These are phyloP conservation scores for Delichon dasypus DNA, from an alignment of 2,797 vertebrate genomes.

Conservation along the genomic window DNA sequence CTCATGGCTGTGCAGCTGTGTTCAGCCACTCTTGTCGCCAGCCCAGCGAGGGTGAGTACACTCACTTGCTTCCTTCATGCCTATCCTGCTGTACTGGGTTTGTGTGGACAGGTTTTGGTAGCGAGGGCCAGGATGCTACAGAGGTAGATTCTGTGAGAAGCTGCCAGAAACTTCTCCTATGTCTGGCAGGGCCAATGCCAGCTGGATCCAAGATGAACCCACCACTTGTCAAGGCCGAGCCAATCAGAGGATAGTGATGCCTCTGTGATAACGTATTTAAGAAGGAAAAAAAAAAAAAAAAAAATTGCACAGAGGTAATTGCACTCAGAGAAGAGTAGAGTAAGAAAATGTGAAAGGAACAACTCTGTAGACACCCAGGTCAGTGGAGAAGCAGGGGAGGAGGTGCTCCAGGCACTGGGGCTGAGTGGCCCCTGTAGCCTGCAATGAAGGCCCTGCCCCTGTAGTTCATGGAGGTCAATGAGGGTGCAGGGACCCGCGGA, in stretches of 20 bases:
- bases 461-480: background rate
- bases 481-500: background rate
- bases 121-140: rapidly evolving
- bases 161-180: background rate
- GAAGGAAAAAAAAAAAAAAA: background rate
- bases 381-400: background rate
- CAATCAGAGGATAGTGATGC: background rate
- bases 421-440: background rate
- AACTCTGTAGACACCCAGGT: background rate
- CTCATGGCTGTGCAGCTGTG: background rate
- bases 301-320: background rate
- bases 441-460: background rate
- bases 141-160: background rate
- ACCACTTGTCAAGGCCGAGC: rapidly evolving
- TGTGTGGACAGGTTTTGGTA: background rate
- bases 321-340: background rate
- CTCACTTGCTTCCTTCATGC: background rate
- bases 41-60: rapidly evolving
- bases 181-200: background rate
- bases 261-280: background rate
- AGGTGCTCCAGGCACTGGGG: background rate
- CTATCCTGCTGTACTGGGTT: background rate
- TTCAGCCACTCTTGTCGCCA: background rate
- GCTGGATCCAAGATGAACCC: background rate
- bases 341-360: background rate